phyloP scores from a whole-genome alignment of 2,888 invertebrate species.

The Leptinotarsa rubiginosa region DNA sequence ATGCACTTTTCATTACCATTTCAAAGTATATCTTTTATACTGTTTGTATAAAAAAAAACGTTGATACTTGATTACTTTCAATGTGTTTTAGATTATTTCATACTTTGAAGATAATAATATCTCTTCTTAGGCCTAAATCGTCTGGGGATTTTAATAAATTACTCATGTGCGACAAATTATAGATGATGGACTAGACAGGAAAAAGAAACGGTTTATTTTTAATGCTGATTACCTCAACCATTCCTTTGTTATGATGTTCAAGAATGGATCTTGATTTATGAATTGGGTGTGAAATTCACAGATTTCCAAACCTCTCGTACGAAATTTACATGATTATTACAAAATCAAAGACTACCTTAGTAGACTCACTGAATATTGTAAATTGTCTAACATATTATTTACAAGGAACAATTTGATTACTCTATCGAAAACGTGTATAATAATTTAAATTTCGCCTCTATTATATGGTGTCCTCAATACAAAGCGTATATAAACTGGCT shows the following conservation, averaged over 20 bases:
- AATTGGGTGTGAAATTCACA: background rate
- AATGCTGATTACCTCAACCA: background rate
- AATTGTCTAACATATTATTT: too few relatives aligned
- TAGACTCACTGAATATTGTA: too few relatives aligned
- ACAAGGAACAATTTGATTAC: too few relatives aligned
- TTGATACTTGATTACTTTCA: background rate
- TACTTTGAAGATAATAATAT: too few relatives aligned
- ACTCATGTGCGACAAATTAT: slow-evolving; percentile 2
- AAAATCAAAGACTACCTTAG: too few relatives aligned
- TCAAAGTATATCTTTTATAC: too few relatives aligned
- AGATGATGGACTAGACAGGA: background rate
- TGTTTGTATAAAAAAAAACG: too few relatives aligned
- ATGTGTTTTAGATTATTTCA: background rate
- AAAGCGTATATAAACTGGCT: too few relatives aligned
- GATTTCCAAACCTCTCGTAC: background rate
- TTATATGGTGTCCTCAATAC: too few relatives aligned
- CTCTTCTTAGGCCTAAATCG: background rate
- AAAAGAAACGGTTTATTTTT: background rate
- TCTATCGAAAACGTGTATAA: too few relatives aligned
- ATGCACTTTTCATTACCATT: background rate
- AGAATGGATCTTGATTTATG: background rate
- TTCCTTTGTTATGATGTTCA: background rate
- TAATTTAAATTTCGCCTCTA: too few relatives aligned
- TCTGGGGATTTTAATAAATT: background rate
- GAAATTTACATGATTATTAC: too few relatives aligned